Conservation (phyloP, 2,113 vertebrate genomes). For the Urocitellus parryii region DNA sequence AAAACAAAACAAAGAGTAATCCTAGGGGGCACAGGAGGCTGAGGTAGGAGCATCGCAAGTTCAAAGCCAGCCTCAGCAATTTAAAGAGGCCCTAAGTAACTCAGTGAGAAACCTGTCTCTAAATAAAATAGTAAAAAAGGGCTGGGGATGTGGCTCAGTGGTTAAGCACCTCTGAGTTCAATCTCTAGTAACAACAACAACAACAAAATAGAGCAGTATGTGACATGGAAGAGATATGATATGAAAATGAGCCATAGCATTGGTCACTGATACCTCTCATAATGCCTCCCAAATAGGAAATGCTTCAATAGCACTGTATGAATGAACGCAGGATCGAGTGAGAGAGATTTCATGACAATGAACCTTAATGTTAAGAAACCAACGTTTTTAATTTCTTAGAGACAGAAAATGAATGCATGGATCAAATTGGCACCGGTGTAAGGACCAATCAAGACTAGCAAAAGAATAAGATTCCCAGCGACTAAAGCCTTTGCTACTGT, state of each 20-base stretch:
- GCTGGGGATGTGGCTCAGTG: no score
- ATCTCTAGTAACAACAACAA: no score
- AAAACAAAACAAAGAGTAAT: no score
- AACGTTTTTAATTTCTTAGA: slow-evolving; percentile 39
- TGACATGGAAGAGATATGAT: no score
- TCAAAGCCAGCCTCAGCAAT: no score
- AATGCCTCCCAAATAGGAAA: background rate
- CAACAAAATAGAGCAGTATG: background rate
- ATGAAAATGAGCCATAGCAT: background rate
- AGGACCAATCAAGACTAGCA: background rate
- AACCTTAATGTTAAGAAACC: background rate
- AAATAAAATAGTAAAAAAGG: no score
- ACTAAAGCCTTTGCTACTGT: background rate
- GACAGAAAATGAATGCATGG: slow-evolving; percentile 31
- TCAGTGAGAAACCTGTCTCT: no score
- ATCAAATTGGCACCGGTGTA: background rate
- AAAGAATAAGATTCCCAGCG: background rate
- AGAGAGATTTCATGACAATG: background rate
- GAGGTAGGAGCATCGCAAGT: no score
- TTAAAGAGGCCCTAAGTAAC: no score
- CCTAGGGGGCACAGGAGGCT: no score
- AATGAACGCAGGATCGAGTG: background rate
- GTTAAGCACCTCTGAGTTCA: no score
- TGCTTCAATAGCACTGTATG: background rate
- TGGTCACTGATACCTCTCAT: background rate